Evolutionary conservation across 2,797 vertebrate genomes (phyloP).

Genomic region (Anolis apletophallus): DNA sequence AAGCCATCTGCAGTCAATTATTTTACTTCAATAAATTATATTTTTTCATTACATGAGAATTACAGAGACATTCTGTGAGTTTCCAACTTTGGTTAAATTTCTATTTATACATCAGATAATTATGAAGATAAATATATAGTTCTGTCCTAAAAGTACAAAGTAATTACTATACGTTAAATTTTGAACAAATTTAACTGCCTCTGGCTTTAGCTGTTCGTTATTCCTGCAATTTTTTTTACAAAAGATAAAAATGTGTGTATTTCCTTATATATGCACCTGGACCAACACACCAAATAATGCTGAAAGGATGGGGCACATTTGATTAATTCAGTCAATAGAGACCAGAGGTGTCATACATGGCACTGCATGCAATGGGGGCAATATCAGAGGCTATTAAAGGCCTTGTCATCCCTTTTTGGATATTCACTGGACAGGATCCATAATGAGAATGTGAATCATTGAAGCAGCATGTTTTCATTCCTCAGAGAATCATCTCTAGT

Average conservation of each 20-base stretch:
- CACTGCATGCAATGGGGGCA: no score
- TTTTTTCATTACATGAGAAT: slow-evolving; percentile 25
- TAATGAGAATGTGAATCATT: no score
- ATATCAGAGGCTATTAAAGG: no score
- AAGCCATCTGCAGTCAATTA: slow-evolving; percentile 24
- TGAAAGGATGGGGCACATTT: no score
- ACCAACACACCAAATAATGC: no score
- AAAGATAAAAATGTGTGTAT: background rate
- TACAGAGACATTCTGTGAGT: slow-evolving; percentile 32
- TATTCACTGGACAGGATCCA: no score
- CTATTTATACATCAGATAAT: background rate
- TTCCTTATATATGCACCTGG: background rate
- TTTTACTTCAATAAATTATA: no score
- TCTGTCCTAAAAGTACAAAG: slow-evolving; percentile 16
- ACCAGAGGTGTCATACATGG: no score
- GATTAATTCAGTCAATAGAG: no score
- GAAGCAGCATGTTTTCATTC: no score
- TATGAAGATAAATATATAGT: slow-evolving; percentile 11
- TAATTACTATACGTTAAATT: background rate
- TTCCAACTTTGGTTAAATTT: slow-evolving; percentile 26
- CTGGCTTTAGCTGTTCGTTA: background rate
- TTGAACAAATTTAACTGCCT: slow-evolving; percentile 20
- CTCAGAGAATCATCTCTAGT: no score
- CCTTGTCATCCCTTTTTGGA: no score
- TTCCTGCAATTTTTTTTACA: background rate